phyloP scores from a whole-genome alignment of 2,888 invertebrate genomes.

The Daptonema setosum region DNA sequence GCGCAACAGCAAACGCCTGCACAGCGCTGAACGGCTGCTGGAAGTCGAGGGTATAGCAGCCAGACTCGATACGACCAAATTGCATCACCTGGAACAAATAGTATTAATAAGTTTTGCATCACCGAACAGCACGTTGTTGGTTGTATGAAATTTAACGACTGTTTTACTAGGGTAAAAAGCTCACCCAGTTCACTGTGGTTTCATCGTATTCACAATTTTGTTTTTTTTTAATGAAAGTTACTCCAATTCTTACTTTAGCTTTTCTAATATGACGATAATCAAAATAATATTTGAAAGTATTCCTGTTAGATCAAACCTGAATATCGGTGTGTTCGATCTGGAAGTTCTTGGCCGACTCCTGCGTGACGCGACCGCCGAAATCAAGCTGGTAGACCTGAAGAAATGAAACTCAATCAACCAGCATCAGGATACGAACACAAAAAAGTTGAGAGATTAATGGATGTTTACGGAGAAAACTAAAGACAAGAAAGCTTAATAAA shows the following conservation, averaged over 20 bases:
- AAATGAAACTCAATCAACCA: neutral
- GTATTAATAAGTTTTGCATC: too few species aligned
- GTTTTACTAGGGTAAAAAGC: too few species aligned
- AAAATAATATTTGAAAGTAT: too few species aligned
- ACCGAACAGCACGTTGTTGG: too few species aligned
- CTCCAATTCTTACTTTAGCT: too few species aligned
- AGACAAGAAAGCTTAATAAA: neutral
- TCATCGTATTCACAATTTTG: too few species aligned
- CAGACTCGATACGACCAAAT: slow-evolving; percentile 91
- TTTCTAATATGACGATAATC: too few species aligned
- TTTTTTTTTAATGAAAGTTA: too few species aligned
- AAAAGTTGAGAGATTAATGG: neutral
- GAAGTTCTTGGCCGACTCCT: slow-evolving; percentile 97
- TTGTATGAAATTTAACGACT: too few species aligned
- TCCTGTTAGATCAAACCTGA: slow-evolving; percentile 60
- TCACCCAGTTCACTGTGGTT: too few species aligned
- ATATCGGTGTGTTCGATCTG: slow-evolving; percentile 89
- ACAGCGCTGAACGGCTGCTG: slow-evolving; percentile 94
- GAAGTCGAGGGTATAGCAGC: slow-evolving; percentile 93
- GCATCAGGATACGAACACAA: too few species aligned
- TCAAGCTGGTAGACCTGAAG: slow-evolving; percentile 59
- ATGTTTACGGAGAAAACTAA: neutral
- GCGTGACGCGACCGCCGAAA: slow-evolving; percentile 93
- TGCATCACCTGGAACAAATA: slow-evolving; percentile 66
- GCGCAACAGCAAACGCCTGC: slow-evolving; percentile 91